Base-by-base conservation (phyloP, 1,140 invertebrate species). In the Himalopsyche phryganea region DNA sequence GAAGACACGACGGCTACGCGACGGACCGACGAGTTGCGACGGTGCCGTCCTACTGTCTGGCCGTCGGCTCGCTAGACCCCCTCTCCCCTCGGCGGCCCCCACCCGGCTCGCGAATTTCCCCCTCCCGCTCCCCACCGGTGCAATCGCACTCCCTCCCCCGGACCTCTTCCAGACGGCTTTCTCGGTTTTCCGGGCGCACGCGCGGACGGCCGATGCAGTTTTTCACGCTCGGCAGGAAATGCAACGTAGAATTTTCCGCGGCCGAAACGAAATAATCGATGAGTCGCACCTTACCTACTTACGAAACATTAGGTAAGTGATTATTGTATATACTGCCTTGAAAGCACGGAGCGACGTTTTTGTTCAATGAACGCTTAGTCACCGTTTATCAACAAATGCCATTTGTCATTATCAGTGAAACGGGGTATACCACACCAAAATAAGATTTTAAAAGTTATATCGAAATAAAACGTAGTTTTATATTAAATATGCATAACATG, bases 31-130 rank as follows among this genome's bases (percentile, higher is more conserved):
- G 23, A 45, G 23, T 18, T 41, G 51, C 51, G 35, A 11, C 41
- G n/a, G 32, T 48, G 60, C 52, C 60, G 60, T 55, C 60, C 52
- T 49, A 61, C 60, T 61, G 60, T 50, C 60, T 58, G 40, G 44
- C 44, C 11, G 23, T 28, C 40, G 23, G 23, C 23, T 28, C 23
- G 23, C 23, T 28, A 28, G 23, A 28, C 40, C 40, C 40, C 20
- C 49, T 20, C 35, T 15, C 6, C 28, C 33, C 49, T 14, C 49
- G 13, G 23, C 35, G 20, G 47, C 47, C 9, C 18, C 20, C 48
- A 6, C 48, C 7, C 49, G 36, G 19, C 5, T 15, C 32, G 19
- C 32, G 23, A 28, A 28, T 28, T 28, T 28, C 48, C 44, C 44
- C 11, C 20, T 11, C 44, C 44, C 13, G 7, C 44, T 5, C 44